Evolutionary conservation across 2,113 vertebrate species (phyloP).

Genomic region (Syngnathus floridae): DNA sequence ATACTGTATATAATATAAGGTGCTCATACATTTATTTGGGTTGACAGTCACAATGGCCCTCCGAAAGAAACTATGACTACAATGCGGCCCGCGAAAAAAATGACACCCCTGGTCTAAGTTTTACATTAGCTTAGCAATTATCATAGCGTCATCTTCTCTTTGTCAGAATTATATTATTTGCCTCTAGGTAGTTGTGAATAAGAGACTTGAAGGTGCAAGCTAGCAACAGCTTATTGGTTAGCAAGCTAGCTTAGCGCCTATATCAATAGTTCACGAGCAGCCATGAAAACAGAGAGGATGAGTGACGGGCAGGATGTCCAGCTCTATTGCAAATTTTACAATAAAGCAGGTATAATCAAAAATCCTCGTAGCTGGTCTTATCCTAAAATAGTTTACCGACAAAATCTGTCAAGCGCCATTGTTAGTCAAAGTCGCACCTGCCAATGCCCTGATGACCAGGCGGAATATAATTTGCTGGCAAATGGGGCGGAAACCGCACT

Average conservation of each 20-base stretch:
- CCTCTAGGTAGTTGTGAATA: not conserved
- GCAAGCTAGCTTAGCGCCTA: not conserved
- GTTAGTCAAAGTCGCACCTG: not conserved
- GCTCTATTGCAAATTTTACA: not conserved
- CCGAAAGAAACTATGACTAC: too few relatives aligned
- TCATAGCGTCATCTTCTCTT: not conserved
- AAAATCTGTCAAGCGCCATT: not conserved
- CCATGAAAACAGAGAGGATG: not conserved
- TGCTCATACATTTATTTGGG: too few relatives aligned
- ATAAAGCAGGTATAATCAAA: not conserved
- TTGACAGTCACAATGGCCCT: too few relatives aligned
- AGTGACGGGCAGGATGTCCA: not conserved
- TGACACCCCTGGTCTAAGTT: not conserved
- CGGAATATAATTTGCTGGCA: constrained; percentile 16
- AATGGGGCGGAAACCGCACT: constrained; percentile 15
- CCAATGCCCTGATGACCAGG: not conserved
- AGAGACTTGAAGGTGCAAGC: not conserved
- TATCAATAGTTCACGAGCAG: not conserved
- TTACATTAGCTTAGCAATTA: not conserved
- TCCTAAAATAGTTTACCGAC: not conserved
- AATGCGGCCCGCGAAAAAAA: too few relatives aligned
- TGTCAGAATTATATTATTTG: not conserved
- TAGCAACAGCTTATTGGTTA: not conserved
- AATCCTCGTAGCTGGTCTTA: not conserved
- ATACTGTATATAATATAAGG: too few relatives aligned